These are phyloP conservation scores for Steromphala cineraria DNA, from an alignment of 2,888 invertebrate genomes.

Conservation along the genomic window DNA sequence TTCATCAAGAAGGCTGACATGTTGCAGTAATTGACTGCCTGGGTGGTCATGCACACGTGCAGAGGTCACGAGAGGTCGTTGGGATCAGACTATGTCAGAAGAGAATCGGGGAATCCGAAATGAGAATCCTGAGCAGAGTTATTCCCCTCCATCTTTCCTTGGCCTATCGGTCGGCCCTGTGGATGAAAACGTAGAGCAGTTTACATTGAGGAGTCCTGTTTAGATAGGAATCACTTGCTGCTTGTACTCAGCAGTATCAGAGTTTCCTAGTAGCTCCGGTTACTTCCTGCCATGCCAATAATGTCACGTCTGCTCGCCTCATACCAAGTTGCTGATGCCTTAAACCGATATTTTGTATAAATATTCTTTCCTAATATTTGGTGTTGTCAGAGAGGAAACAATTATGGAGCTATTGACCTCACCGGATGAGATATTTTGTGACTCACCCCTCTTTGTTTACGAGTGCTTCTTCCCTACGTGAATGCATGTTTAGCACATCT, in stretches of 20 bases:
- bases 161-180: too few relatives aligned
- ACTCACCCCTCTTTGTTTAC: neutral
- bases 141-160: too few relatives aligned
- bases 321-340: neutral
- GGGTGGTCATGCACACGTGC: neutral
- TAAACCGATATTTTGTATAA: constrained; percentile 1
- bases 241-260: neutral
- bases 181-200: too few relatives aligned
- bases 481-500: too few relatives aligned
- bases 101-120: too few relatives aligned
- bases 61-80: neutral
- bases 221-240: neutral
- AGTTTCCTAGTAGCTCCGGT: neutral
- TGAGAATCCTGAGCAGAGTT: too few relatives aligned
- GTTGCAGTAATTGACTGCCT: neutral
- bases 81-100: too few relatives aligned
- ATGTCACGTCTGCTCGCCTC: neutral
- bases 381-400: neutral
- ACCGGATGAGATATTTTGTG: neutral
- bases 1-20: neutral
- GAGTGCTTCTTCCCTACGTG: too few relatives aligned
- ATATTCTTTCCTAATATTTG: neutral
- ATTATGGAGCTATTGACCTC: neutral
- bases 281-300: neutral
- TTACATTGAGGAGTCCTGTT: neutral